Evolutionary conservation across 2,113 vertebrate genomes (phyloP).

Genomic region (Ceyx margarethae): DNA sequence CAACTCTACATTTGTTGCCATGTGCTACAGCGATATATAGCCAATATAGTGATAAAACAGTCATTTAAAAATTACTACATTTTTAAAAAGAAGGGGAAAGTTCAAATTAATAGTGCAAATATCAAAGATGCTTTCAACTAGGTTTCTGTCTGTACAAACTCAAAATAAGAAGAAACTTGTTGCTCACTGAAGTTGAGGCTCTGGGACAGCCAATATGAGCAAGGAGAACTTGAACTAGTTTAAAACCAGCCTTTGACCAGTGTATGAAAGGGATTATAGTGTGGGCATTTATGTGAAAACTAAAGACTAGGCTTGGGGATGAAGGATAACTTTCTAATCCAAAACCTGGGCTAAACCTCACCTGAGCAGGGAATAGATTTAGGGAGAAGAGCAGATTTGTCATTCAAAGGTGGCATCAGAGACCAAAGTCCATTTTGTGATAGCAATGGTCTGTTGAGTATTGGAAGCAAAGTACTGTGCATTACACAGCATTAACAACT

Average conservation of each 20-base stretch:
- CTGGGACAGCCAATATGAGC: neutral
- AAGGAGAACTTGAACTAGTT: neutral
- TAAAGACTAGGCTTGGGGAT: neutral
- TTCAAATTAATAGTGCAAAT: neutral
- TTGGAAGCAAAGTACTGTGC: neutral
- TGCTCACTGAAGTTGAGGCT: neutral
- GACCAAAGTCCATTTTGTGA: neutral
- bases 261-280: neutral
- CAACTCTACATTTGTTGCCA: neutral
- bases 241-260: neutral
- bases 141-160: neutral
- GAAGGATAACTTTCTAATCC: neutral
- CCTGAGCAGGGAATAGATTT: neutral
- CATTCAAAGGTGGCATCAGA: neutral
- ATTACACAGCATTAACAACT: neutral
- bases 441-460: rapidly evolving
- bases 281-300: neutral
- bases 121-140: neutral
- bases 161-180: neutral
- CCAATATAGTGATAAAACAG: neutral
- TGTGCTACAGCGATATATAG: neutral
- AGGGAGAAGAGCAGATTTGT: neutral
- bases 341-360: neutral
- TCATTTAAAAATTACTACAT: neutral
- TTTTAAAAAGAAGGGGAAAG: neutral